A percentile compares a stretch with the other conserved stretches of the same genome.
phyloP scores from a whole-genome alignment of 2,797 vertebrate genomes.

The Centroberyx gerrardi region DNA sequence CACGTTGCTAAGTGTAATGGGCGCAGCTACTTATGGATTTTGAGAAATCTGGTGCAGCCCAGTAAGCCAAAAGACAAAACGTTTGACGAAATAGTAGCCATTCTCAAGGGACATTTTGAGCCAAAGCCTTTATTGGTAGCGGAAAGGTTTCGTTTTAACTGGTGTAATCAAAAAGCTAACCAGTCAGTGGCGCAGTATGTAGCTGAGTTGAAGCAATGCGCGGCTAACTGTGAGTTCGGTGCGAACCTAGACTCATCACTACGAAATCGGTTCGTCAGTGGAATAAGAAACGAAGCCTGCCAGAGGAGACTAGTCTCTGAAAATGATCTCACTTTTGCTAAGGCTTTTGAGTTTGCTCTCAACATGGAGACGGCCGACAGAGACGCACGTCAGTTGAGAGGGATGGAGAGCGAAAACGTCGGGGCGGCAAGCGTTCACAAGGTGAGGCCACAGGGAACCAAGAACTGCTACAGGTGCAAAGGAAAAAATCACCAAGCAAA shows the following conservation, averaged over 20 bases:
- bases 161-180: constrained; percentile 26
- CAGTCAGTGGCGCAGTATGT: constrained; percentile 18
- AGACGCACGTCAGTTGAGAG: constrained; percentile 18
- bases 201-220: constrained; percentile 25
- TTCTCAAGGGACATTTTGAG: constrained; percentile 19
- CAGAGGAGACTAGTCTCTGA: constrained; percentile 30
- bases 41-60: too few relatives aligned
- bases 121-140: constrained; percentile 37
- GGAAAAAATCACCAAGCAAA: constrained; percentile 36
- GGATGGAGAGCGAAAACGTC: neutral
- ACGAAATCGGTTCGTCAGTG: constrained; percentile 20
- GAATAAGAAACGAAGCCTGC: constrained; percentile 35
- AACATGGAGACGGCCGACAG: constrained; percentile 31
- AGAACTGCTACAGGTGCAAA: constrained; percentile 29
- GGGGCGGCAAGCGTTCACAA: neutral
- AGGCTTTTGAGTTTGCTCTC: constrained; percentile 37
- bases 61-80: too few relatives aligned
- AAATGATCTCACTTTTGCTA: constrained; percentile 32
- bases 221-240: constrained; percentile 16
- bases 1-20: constrained; percentile 22
- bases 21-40: constrained; percentile 2
- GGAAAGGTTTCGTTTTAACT: constrained; percentile 29
- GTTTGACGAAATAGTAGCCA: too few relatives aligned
- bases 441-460: neutral
- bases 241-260: constrained; percentile 2